Conservation (phyloP, 2,113 vertebrate species). For the Nyctibius bracteatus region DNA sequence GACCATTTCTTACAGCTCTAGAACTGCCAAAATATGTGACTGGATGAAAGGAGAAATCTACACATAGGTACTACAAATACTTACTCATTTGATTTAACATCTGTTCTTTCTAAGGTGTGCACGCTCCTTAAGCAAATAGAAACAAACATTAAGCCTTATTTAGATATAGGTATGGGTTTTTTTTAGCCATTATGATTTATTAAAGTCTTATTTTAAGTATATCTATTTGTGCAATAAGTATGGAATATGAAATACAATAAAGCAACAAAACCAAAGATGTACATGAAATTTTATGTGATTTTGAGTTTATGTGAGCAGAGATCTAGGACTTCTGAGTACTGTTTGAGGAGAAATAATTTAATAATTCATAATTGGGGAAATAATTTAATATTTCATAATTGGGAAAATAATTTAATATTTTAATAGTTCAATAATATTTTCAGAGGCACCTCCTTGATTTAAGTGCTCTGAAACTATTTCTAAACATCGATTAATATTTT, state of each 20-base stretch:
- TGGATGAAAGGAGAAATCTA: not conserved
- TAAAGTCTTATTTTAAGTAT: not conserved
- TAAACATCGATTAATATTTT: not conserved
- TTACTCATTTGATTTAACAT: not conserved
- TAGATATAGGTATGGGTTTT: accelerated
- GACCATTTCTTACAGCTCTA: not conserved
- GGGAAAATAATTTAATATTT: not conserved
- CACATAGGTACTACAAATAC: not conserved
- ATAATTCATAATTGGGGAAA: not conserved
- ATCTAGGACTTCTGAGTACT: not conserved
- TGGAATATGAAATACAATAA: not conserved
- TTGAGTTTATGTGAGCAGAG: not conserved
- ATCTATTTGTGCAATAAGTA: not conserved
- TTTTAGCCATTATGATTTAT: not conserved
- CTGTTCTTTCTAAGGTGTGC: not conserved
- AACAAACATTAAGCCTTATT: not conserved
- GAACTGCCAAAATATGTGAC: not conserved
- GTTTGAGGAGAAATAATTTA: not conserved
- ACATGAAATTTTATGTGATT: not conserved
- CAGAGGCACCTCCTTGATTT: not conserved
- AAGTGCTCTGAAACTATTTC: not conserved
- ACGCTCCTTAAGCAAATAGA: not conserved
- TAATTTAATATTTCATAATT: not conserved
- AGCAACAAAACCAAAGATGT: not conserved
- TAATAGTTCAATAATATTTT: not conserved